These are phyloP conservation scores for Hymenopus coronatus DNA, from an alignment of 2,888 invertebrate species.

Conservation along the genomic window DNA sequence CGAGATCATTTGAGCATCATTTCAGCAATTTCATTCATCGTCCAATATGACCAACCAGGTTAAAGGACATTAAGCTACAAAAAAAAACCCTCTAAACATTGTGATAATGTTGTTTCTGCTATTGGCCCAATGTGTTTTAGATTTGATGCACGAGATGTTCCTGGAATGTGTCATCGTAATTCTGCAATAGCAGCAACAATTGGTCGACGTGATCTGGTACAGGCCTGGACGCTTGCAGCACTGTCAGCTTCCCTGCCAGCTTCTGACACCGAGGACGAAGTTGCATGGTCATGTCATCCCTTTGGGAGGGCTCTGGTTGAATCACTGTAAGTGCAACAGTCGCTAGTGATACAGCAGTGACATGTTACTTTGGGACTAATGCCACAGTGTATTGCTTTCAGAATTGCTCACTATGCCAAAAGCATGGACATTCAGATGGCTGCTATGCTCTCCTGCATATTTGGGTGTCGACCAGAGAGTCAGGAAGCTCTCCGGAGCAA, in stretches of 20 bases:
- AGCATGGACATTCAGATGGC: slow-evolving; percentile 89
- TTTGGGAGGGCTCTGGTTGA: slow-evolving; percentile 83
- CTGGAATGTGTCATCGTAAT: slow-evolving; percentile 77
- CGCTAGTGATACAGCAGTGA: neutral
- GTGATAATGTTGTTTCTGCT: too few relatives aligned
- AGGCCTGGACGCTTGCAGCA: slow-evolving; percentile 84
- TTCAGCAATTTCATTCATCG: too few relatives aligned
- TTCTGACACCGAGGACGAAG: slow-evolving; percentile 60
- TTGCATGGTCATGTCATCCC: slow-evolving; percentile 80
- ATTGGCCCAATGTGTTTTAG: slow-evolving; percentile 37
- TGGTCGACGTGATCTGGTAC: slow-evolving; percentile 77
- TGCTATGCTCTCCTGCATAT: slow-evolving; percentile 88
- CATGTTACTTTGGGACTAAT: neutral
- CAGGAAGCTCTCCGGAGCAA: slow-evolving; percentile 36
- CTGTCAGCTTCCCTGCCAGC: slow-evolving; percentile 52
- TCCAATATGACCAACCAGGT: too few relatives aligned
- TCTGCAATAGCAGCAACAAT: slow-evolving; percentile 68
- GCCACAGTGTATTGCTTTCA: slow-evolving; percentile 44
- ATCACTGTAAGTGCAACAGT: slow-evolving; percentile 65
- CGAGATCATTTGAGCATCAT: too few relatives aligned
- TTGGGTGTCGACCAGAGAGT: slow-evolving; percentile 54
- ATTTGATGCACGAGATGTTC: slow-evolving; percentile 46
- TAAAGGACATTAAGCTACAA: too few relatives aligned
- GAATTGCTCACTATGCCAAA: slow-evolving; percentile 77
- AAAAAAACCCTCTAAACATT: too few relatives aligned